Evolutionary conservation across 1,140 invertebrate genomes (phyloP).

Genomic region (Drosophila funebris): DNA sequence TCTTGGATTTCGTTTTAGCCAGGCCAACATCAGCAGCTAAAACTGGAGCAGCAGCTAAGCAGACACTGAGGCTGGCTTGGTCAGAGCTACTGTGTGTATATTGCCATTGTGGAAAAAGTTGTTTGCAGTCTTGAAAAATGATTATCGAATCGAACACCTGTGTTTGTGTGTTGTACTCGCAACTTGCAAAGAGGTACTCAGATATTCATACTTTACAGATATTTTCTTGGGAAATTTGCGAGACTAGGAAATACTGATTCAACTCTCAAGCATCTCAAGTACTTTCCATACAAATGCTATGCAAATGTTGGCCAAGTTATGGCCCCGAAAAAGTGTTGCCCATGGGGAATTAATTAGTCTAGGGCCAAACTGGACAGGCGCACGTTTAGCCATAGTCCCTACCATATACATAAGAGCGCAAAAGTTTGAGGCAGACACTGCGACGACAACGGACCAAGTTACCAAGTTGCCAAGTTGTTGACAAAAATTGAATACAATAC

Average conservation of each 20-base stretch:
- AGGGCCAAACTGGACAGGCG: conserved; percentile 18
- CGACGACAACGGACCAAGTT: conserved; percentile 53
- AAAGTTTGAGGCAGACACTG: conserved; percentile 59
- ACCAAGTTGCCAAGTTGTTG: conserved; percentile 59
- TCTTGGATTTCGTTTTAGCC: conserved; percentile 56
- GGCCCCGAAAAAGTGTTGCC: conserved; percentile 66
- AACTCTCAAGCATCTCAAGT: conserved; percentile 4
- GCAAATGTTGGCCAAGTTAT: conserved; percentile 54
- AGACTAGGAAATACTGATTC: conserved; percentile 5
- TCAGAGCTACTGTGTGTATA: conserved; percentile 10
- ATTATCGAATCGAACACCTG: conserved; percentile 75
- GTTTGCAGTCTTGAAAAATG: conserved; percentile 69
- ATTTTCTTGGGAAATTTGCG: conserved; percentile 16
- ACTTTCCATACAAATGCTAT: conserved; percentile 50
- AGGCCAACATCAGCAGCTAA: conserved; percentile 40
- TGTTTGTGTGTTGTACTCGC: conserved; percentile 43
- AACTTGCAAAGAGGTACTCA: conserved; percentile 9
- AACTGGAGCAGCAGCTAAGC: conserved; percentile 61
- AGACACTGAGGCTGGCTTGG: conserved; percentile 19
- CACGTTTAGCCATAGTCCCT: conserved; percentile 21
- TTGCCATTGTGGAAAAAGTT: conserved; percentile 19
- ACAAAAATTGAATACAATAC: conserved; percentile 79
- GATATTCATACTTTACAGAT: conserved; percentile 14
- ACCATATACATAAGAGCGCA: neutral
- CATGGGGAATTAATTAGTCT: conserved; percentile 77